Conservation (phyloP, 2,888 invertebrate genomes). For the Thera britannica region DNA sequence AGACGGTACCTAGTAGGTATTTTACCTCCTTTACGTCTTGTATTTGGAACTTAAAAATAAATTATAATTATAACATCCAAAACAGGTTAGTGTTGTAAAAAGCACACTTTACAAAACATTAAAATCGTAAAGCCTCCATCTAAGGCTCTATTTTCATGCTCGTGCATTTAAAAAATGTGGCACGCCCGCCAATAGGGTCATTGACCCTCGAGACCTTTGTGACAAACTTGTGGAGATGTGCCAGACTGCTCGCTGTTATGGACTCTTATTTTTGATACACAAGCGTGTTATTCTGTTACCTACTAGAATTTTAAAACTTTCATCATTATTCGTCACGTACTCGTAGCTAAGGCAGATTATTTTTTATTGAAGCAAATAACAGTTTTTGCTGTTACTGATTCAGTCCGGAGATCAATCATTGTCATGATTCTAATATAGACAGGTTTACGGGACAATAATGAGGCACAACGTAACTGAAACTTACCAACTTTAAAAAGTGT, state of each 20-base stretch:
- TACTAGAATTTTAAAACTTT: conserved; percentile 50
- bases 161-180: conserved; percentile 73
- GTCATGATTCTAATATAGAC: conserved; percentile 10
- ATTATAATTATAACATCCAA: too few species aligned
- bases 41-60: not conserved
- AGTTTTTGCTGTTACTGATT: conserved; percentile 30
- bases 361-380: conserved; percentile 15
- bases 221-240: conserved; percentile 79
- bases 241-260: conserved; percentile 55
- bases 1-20: too few species aligned
- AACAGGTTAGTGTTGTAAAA: conserved; percentile 7
- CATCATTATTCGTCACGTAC: conserved; percentile 46
- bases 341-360: conserved; percentile 36
- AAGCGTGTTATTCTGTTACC: conserved; percentile 48
- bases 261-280: conserved; percentile 46
- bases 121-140: conserved; percentile 13
- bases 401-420: conserved; percentile 21
- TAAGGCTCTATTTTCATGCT: conserved; percentile 50
- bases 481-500: conserved; percentile 2
- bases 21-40: too few species aligned
- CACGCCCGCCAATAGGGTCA: conserved; percentile 79
- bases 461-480: conserved; percentile 4
- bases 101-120: conserved; percentile 4
- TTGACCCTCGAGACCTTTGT: conserved; percentile 78
- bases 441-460: conserved; percentile 13